phyloP scores from a whole-genome alignment of 92 coral and sea anemone genomes.

The Montipora capitata region DNA sequence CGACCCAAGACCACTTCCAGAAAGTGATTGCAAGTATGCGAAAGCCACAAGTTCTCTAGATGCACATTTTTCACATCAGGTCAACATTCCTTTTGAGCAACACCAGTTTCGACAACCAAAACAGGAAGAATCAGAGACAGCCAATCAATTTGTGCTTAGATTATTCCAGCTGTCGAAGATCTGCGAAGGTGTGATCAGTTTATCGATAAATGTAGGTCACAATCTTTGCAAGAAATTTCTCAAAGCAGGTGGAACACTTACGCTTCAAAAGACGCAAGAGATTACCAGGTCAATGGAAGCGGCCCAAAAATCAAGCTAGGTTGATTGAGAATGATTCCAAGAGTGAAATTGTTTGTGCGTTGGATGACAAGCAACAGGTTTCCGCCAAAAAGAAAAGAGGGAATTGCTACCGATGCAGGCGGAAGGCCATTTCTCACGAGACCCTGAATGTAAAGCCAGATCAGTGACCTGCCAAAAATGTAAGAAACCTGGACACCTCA shows the following conservation, averaged over 20 bases:
- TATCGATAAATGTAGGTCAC: background rate
- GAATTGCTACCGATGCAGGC: slow-evolving; percentile 47
- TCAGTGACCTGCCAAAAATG: background rate
- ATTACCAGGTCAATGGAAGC: slow-evolving; percentile 58
- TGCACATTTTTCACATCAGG: no score
- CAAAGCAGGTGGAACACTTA: slow-evolving; percentile 17
- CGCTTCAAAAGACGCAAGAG: slow-evolving; percentile 34
- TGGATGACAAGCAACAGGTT: background rate
- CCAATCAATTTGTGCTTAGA: no score
- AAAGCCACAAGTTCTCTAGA: no score
- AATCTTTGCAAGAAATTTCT: slow-evolving; percentile 52
- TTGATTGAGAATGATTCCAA: slow-evolving; percentile 32
- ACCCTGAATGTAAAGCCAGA: no score
- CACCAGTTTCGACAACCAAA: no score
- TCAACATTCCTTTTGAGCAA: no score
- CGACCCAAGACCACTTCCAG: no score
- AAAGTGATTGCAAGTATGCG: no score
- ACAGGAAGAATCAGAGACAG: no score
- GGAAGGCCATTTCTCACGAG: slow-evolving; percentile 17
- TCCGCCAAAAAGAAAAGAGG: background rate
- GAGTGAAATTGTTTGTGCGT: slow-evolving; percentile 6
- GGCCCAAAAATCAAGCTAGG: background rate
- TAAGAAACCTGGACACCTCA: slow-evolving; percentile 40
- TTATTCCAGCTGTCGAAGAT: no score
- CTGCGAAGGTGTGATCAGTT: no score